phyloP scores from a whole-genome alignment of 2,888 invertebrate species.

The Heteromyza rotundicornis region DNA sequence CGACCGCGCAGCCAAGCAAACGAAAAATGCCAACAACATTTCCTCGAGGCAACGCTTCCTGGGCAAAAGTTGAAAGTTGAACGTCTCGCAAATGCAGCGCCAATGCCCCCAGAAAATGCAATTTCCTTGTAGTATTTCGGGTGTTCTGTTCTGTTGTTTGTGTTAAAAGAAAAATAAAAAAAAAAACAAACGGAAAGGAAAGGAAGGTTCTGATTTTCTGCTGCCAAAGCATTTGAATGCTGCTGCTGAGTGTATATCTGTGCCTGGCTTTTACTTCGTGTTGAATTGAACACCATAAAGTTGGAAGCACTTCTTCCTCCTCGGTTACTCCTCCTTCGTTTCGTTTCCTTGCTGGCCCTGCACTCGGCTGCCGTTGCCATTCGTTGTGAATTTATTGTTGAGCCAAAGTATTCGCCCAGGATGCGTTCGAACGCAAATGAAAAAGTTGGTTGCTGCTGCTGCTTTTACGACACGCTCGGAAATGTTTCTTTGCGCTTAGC shows the following conservation, averaged over 20 bases:
- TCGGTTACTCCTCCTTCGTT: neutral
- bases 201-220: constrained; percentile 19
- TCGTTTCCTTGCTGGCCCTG: neutral
- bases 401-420: too few relatives aligned
- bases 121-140: too few relatives aligned
- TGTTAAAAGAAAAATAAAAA: neutral
- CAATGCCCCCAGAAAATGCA: constrained; percentile 44
- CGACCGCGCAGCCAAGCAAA: neutral
- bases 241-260: neutral
- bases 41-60: constrained; percentile 1
- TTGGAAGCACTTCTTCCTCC: neutral
- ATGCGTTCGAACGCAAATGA: constrained; percentile 23
- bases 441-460: neutral
- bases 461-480: neutral
- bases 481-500: constrained; percentile 1
- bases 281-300: constrained; percentile 3
- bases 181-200: constrained; percentile 1
- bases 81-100: constrained; percentile 53
- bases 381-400: neutral
- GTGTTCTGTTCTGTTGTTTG: too few relatives aligned
- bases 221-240: neutral
- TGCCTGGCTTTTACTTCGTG: constrained; percentile 4
- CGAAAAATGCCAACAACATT: constrained; percentile 6
- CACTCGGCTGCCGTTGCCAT: constrained; percentile 6
- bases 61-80: constrained; percentile 58